Evolutionary conservation across 1,140 invertebrate species (phyloP), one percentile per base, ranked within the genome.

Genomic region (Orius insidiosus): DNA sequence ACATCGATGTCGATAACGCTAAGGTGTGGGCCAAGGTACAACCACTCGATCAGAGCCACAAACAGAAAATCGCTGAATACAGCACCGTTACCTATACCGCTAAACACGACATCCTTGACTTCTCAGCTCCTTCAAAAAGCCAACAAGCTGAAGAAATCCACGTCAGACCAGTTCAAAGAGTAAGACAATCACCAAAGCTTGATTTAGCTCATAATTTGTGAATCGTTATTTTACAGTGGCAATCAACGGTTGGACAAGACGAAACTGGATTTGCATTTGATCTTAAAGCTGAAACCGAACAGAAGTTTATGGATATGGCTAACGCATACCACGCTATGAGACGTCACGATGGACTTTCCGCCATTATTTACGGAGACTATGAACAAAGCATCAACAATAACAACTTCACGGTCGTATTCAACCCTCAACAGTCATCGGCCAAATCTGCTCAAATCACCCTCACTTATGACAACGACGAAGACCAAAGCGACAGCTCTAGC

Each of bases 71-170:
- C 14, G 48, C 70, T 7, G 70, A 78, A 48, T 66, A 60, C 53
- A 74, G 67, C 47, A 63, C 66, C 0, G 61, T 65, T 55, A 76
- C 76, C 11, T 79, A 71, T 59, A 72, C 68, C 6, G 56, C 68
- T 1, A 66, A 58, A 39, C 62, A 70, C 50, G 61, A 72, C 49
- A 69, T 75, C 51, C 58, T 73, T 7, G 55, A 58, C n/a, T 47
- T 72, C 38, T 5, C 15, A 13, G 40, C 47, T 19, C 31, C 44
- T 15, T 32, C 15, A 3, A 10, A 32, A 2, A 14, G 15, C 14
- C n/a, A 45, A 3, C 10, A 45, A 13, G 33, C 44, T 35, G 7
- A 18, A 34, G 13, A 11, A n/a, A 15, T 45, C 18, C 19, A 32
- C 36, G 16, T 18, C 19, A 9, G 45, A 9, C 45, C 35, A 3